A percentile compares a stretch with the other conserved stretches of the same genome.
These are phyloP conservation scores for Sepioteuthis lessoniana DNA, from an alignment of 2,888 invertebrate species.

Conservation along the genomic window DNA sequence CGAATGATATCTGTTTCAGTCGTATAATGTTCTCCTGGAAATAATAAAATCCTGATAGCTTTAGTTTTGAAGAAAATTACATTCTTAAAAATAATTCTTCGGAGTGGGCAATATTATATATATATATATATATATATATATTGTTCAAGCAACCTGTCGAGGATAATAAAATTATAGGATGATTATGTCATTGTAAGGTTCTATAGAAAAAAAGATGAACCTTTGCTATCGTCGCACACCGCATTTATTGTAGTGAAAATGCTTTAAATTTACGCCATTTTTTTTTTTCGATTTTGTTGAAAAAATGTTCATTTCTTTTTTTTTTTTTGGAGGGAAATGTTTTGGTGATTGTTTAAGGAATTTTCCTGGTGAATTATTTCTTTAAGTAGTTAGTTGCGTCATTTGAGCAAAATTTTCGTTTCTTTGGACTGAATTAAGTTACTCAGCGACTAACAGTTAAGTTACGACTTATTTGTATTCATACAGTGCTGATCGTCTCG, in stretches of 20 bases:
- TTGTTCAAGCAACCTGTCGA: no score
- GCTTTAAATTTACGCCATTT: background rate
- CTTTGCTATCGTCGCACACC: background rate
- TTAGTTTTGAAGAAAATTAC: no score
- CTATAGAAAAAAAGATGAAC: background rate
- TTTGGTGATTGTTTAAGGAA: background rate
- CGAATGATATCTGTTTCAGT: no score
- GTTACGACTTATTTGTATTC: background rate
- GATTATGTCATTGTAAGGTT: background rate
- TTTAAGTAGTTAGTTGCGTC: background rate
- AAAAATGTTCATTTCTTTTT: no score
- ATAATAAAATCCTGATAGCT: no score
- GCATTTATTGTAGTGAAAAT: background rate
- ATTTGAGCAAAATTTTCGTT: background rate
- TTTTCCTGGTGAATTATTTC: background rate
- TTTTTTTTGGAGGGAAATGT: background rate
- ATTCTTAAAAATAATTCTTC: no score
- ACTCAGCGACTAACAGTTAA: background rate
- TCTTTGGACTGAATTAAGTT: background rate
- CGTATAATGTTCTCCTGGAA: no score
- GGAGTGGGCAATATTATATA: background rate
- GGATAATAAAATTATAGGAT: background rate
- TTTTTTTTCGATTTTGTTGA: background rate
- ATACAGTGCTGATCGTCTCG: background rate
- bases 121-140: conserved; percentile 36